Percentiles rank a stretch among this genome's conserved stretches.
phyloP scores from a whole-genome alignment of 2,113 vertebrate species.

The Mola mola region DNA sequence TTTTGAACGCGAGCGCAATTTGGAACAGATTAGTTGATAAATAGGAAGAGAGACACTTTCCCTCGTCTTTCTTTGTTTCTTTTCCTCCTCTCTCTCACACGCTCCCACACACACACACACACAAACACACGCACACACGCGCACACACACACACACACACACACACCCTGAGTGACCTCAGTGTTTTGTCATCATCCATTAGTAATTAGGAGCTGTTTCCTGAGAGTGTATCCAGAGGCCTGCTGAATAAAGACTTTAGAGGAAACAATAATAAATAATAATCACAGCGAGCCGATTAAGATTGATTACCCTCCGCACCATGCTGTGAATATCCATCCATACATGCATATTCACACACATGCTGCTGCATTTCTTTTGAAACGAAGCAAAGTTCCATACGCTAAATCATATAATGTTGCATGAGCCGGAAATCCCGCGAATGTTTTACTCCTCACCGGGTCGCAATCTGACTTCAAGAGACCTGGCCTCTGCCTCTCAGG shows the following conservation, averaged over 20 bases:
- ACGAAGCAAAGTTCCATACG: not conserved
- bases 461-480: slow-evolving; percentile 30
- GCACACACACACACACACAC: slow-evolving; percentile 1
- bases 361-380: slow-evolving; percentile 23
- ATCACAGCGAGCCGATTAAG: slow-evolving; percentile 69
- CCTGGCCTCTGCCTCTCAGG: slow-evolving; percentile 28
- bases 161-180: slow-evolving; percentile 58
- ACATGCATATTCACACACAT: not conserved
- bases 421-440: slow-evolving; percentile 26
- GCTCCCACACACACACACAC: slow-evolving; percentile 19
- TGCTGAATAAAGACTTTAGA: slow-evolving; percentile 62
- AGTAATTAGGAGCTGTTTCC: slow-evolving; percentile 73
- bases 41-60: slow-evolving; percentile 29
- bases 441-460: slow-evolving; percentile 24
- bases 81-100: not conserved
- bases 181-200: slow-evolving; percentile 70
- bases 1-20: not conserved
- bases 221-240: slow-evolving; percentile 64
- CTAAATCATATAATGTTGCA: slow-evolving; percentile 14
- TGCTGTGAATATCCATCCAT: slow-evolving; percentile 30
- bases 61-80: slow-evolving; percentile 26
- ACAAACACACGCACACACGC: slow-evolving; percentile 24
- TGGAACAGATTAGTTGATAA: slow-evolving; percentile 23
- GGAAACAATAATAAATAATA: slow-evolving; percentile 78
- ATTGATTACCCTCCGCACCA: slow-evolving; percentile 59